Evolutionary conservation across 2,888 invertebrate genomes (phyloP), one percentile per base, ranked within the genome.

Genomic region (Deroplatys truncata): DNA sequence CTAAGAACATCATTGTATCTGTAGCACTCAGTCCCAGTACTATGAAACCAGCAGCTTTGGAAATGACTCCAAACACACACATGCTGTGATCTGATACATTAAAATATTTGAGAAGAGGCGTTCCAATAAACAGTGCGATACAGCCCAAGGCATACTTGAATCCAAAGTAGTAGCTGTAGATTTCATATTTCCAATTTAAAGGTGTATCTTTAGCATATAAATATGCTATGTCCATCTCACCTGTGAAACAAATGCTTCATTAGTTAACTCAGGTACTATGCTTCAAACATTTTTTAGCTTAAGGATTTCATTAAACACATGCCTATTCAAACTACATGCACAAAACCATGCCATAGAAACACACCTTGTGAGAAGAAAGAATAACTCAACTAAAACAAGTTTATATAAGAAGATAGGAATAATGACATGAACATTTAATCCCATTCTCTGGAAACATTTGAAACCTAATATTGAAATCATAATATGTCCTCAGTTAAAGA

Each of bases 141-240:
- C 89, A 90, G 13, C 88, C 90, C 82, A 90, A 31, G 5, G 89
- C 90, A 82, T 90, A 90, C 86, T 90, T 90, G 29, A 90, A 43
- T 15, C 90, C 90, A 85, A 89, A 90, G 84, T 90, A 92, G 90
- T 92, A 92, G 1, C 93, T 93, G 91, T 92, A 93, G 10, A 92
- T 92, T 28, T 92, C 92, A 91, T 92, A 92, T 8, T 92, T 91
- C 93, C 93, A 93, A 15, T 90, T 91, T 82, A 93, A 91, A 0
- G 93, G 93, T 28, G 92, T 92, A 84, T 92, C 93, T 88, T 92
- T 92, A 10, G 93, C 92, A 91, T 92, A 94, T 85, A 94, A 91
- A 90, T 93, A 92, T 0, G 93, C 92, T 2, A 94, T 92, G 89
- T 93, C 93, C 90, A 92, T 91, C 91, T 93, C 93, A 88, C 93